These are phyloP conservation scores for Branchipolynoe longqiensis DNA, from an alignment of 2,888 invertebrate genomes.

Conservation along the genomic window DNA sequence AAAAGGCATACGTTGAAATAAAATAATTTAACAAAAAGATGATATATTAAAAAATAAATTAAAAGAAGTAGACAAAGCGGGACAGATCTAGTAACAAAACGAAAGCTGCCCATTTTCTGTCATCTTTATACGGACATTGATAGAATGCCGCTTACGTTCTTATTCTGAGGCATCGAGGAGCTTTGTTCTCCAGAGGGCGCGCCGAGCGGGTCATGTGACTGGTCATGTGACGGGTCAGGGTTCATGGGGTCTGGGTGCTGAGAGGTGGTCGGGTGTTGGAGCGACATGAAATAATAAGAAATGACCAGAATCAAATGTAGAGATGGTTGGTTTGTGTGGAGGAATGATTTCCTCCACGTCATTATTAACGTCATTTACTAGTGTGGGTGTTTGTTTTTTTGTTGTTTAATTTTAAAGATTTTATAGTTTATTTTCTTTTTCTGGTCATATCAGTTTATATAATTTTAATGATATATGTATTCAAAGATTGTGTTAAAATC, in stretches of 20 bases:
- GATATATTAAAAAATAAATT: not conserved
- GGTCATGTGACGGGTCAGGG: conserved; percentile 47
- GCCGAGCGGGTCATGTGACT: conserved; percentile 33
- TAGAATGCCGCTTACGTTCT: conserved; percentile 38
- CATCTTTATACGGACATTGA: too few relatives aligned
- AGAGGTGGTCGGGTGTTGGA: conserved; percentile 33
- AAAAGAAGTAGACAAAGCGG: conserved; percentile 1
- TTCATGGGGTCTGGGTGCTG: conserved; percentile 52
- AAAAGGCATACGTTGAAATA: not conserved
- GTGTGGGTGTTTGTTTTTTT: not conserved
- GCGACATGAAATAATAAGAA: conserved; percentile 53
- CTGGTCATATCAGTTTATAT: too few relatives aligned
- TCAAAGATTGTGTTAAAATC: too few relatives aligned
- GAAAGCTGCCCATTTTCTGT: too few relatives aligned
- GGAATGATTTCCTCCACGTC: not conserved
- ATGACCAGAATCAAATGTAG: conserved; percentile 49
- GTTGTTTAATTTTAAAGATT: not conserved
- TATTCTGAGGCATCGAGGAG: not conserved
- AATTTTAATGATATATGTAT: too few relatives aligned
- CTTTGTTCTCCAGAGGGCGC: conserved; percentile 29
- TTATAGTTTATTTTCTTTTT: too few relatives aligned
- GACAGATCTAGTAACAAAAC: too few relatives aligned
- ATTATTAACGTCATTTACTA: not conserved
- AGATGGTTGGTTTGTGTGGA: not conserved
- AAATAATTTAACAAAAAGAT: not conserved